Evolutionary conservation across 2,113 vertebrate genomes (phyloP).

Genomic region (Hippocampus comes): DNA sequence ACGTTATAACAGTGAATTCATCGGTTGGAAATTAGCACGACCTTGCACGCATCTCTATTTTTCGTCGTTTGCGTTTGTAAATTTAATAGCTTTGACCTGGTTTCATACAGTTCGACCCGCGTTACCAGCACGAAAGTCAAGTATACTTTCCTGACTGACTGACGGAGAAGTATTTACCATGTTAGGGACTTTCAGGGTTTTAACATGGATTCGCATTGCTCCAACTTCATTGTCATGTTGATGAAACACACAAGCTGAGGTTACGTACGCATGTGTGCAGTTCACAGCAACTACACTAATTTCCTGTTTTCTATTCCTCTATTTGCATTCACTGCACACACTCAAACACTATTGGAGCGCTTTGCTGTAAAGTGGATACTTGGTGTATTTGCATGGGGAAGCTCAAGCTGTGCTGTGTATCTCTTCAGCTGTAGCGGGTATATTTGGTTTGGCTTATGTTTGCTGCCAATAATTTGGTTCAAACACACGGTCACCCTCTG

Average conservation of each 20-base stretch:
- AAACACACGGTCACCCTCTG: not conserved
- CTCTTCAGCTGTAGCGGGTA: slow-evolving; percentile 3
- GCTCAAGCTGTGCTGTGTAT: slow-evolving; percentile 4
- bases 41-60: not conserved
- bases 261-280: not conserved
- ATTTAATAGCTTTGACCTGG: not conserved
- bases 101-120: not conserved
- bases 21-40: not conserved
- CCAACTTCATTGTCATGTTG: not conserved
- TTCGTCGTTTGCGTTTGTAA: not conserved
- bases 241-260: not conserved
- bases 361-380: slow-evolving; percentile 4
- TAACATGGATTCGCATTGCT: not conserved
- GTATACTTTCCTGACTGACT: not conserved
- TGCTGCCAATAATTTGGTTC: slow-evolving; percentile 6
- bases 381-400: slow-evolving; percentile 1
- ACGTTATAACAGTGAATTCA: not conserved
- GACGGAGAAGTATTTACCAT: not conserved
- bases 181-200: no score
- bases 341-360: not conserved
- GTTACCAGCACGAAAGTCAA: not conserved
- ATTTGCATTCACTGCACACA: not conserved
- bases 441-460: slow-evolving; percentile 1
- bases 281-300: not conserved
- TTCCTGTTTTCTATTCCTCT: slow-evolving; percentile 8